phyloP scores from a whole-genome alignment of 2,797 vertebrate species.

The Aselliscus stoliczkanus region DNA sequence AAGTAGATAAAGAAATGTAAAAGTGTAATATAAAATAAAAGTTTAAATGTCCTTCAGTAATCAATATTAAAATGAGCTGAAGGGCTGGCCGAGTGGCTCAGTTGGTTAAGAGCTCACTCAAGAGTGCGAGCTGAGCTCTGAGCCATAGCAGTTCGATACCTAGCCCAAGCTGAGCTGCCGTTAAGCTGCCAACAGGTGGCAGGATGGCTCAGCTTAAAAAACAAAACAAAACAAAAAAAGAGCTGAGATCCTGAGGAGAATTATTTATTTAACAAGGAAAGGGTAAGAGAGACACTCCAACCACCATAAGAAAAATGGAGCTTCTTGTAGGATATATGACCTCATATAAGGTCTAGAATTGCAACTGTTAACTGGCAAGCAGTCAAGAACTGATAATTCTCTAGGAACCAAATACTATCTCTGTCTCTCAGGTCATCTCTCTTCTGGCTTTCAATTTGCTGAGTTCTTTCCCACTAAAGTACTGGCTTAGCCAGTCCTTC shows the following conservation, averaged over 20 bases:
- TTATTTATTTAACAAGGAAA: neutral
- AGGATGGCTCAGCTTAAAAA: no score
- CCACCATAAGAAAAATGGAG: neutral
- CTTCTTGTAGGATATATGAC: neutral
- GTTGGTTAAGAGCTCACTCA: no score
- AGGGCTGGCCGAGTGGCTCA: no score
- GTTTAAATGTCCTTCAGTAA: neutral
- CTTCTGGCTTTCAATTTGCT: neutral
- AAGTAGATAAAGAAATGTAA: neutral
- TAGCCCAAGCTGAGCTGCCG: no score
- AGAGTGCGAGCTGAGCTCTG: no score
- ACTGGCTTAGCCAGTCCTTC: neutral
- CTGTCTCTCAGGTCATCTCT: neutral
- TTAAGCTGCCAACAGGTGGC: no score
- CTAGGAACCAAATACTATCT: neutral
- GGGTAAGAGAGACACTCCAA: neutral
- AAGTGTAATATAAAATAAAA: neutral
- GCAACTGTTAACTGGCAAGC: neutral
- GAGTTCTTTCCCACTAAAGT: neutral
- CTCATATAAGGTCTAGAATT: neutral
- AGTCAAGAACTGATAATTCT: neutral
- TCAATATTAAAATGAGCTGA: neutral
- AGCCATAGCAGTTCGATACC: no score
- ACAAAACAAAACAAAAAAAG: no score
- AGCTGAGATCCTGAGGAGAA: neutral